Conservation (phyloP, 2,888 invertebrate genomes). For the Deroplatys truncata region DNA sequence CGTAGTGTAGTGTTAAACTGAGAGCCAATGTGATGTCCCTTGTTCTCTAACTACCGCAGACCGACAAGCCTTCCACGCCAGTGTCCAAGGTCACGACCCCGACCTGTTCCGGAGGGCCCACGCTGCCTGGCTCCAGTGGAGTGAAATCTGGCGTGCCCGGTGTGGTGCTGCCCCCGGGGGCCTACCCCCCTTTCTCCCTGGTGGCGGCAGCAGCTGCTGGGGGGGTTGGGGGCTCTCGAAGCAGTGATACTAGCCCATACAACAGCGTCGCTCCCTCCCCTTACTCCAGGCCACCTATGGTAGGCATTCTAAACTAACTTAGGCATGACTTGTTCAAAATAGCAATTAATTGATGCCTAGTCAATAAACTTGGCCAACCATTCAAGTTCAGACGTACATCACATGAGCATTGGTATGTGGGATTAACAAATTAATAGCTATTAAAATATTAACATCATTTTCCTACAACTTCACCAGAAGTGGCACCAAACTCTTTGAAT, state of each 20-base stretch:
- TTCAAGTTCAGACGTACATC: too few relatives aligned
- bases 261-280: slow-evolving; percentile 44
- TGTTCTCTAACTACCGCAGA: slow-evolving; percentile 35
- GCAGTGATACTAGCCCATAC: slow-evolving; percentile 44
- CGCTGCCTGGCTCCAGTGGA: slow-evolving; percentile 32
- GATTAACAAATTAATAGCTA: too few relatives aligned
- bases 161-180: slow-evolving; percentile 36
- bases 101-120: slow-evolving; percentile 39
- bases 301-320: slow-evolving; percentile 7
- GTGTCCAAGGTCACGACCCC: slow-evolving; percentile 51
- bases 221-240: slow-evolving; percentile 30
- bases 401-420: too few relatives aligned
- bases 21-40: not conserved
- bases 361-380: too few relatives aligned
- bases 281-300: slow-evolving; percentile 44
- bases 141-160: slow-evolving; percentile 26
- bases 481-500: too few relatives aligned
- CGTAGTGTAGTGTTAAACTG: not conserved
- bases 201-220: slow-evolving; percentile 24
- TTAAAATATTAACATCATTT: too few relatives aligned
- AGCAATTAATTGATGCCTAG: not conserved
- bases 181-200: slow-evolving; percentile 31
- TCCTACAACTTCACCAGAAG: too few relatives aligned
- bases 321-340: not conserved
- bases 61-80: slow-evolving; percentile 50